These are phyloP conservation scores for Lasius fuliginosus DNA, from an alignment of 2,888 invertebrate species.

Conservation along the genomic window DNA sequence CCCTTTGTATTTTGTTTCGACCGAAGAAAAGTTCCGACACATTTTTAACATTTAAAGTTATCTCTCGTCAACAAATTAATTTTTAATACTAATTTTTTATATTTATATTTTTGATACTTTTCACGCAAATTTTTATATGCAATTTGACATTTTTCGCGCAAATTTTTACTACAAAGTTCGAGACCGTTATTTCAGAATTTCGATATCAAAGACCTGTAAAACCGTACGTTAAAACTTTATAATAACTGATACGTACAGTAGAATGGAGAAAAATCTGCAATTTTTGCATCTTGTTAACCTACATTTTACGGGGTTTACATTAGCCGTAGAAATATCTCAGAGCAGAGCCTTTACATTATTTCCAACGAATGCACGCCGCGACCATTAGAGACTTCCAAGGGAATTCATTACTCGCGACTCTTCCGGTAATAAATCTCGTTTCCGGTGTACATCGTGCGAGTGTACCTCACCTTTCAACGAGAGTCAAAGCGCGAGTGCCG, in stretches of 20 bases:
- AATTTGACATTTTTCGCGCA: not conserved
- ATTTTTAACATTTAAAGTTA: no score
- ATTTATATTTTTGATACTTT: not conserved
- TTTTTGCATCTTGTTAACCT: not conserved
- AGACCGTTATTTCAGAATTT: not conserved
- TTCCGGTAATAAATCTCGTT: slow-evolving; percentile 67
- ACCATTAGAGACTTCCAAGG: slow-evolving; percentile 66
- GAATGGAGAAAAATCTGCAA: not conserved
- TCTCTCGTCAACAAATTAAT: not conserved
- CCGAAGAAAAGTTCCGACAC: no score
- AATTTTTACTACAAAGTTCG: not conserved
- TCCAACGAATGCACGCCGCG: slow-evolving; percentile 48
- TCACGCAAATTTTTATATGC: not conserved
- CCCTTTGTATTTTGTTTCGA: no score
- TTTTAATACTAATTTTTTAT: not conserved
- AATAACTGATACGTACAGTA: not conserved
- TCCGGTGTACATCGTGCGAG: slow-evolving; percentile 35
- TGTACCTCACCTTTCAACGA: not conserved
- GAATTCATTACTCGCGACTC: slow-evolving; percentile 72
- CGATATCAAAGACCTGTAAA: not conserved
- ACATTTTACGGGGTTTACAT: slow-evolving; percentile 19
- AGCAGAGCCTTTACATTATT: slow-evolving; percentile 49
- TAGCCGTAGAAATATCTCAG: not conserved
- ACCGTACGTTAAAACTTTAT: not conserved
- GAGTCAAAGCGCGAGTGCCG: slow-evolving; percentile 57